Conservation (phyloP, 1,140 invertebrate genomes). For the Eueides isabella region DNA sequence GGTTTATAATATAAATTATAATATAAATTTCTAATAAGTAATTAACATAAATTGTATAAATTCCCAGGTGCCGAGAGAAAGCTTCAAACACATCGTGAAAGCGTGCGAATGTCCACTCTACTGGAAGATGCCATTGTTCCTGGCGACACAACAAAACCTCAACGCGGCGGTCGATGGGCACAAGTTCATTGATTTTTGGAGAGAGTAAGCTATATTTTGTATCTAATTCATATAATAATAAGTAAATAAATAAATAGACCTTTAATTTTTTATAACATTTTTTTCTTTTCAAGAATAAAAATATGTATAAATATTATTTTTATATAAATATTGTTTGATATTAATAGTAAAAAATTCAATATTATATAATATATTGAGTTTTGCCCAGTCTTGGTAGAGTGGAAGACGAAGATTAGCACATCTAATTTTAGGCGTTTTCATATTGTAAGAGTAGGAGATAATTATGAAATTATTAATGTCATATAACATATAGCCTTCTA, state of each 20-base stretch:
- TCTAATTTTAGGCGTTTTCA: too few relatives aligned
- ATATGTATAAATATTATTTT: too few relatives aligned
- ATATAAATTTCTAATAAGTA: constrained; percentile 1
- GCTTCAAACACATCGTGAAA: constrained; percentile 85
- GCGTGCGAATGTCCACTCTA: constrained; percentile 94
- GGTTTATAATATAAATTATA: neutral
- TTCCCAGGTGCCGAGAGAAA: constrained; percentile 83
- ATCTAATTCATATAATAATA: neutral
- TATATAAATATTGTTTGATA: too few relatives aligned
- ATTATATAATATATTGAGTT: too few relatives aligned
- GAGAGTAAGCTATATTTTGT: constrained; percentile 86
- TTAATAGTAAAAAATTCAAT: too few relatives aligned
- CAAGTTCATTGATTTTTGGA: constrained; percentile 95
- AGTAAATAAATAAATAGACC: neutral
- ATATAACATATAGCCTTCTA: too few relatives aligned
- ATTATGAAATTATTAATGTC: too few relatives aligned
- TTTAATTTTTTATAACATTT: neutral
- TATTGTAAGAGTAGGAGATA: too few relatives aligned
- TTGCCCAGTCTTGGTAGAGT: too few relatives aligned
- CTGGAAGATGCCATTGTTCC: constrained; percentile 97
- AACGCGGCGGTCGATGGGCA: constrained; percentile 88
- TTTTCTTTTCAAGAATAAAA: too few relatives aligned
- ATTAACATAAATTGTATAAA: neutral
- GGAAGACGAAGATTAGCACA: too few relatives aligned
- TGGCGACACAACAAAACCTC: constrained; percentile 87